Conservation (phyloP, 2,888 invertebrate genomes). For the Aphelenchoides bicaudatus region DNA sequence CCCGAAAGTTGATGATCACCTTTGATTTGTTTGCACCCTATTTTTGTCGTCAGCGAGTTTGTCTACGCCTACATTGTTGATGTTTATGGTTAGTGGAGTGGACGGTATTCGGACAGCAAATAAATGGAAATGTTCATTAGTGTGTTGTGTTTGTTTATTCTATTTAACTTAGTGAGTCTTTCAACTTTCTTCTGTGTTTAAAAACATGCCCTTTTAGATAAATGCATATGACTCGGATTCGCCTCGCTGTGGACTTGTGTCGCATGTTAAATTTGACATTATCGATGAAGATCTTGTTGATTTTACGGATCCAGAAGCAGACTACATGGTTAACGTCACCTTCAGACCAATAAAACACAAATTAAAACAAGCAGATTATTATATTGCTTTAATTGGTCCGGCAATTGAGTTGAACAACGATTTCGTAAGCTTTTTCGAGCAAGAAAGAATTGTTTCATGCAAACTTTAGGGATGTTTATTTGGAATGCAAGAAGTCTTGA, state of each 20-base stretch:
- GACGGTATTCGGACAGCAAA: no score
- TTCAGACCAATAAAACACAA: neutral
- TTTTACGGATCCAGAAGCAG: neutral
- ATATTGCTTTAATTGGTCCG: neutral
- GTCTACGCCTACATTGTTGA: no score
- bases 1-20: no score
- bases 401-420: conserved; percentile 5
- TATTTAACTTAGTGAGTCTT: no score
- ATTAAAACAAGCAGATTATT: neutral
- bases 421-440: neutral
- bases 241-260: conserved; percentile 6
- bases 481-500: conserved; percentile 1
- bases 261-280: neutral
- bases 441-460: neutral
- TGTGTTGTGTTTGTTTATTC: no score
- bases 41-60: no score
- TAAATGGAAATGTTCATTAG: no score
- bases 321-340: neutral
- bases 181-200: no score
- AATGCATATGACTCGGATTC: no score
- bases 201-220: no score
- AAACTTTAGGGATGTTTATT: neutral
- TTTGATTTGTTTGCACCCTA: no score
- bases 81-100: no score
- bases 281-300: neutral